These are phyloP conservation scores for Metalampra italica DNA, from an alignment of 2,888 invertebrate genomes.

Conservation along the genomic window DNA sequence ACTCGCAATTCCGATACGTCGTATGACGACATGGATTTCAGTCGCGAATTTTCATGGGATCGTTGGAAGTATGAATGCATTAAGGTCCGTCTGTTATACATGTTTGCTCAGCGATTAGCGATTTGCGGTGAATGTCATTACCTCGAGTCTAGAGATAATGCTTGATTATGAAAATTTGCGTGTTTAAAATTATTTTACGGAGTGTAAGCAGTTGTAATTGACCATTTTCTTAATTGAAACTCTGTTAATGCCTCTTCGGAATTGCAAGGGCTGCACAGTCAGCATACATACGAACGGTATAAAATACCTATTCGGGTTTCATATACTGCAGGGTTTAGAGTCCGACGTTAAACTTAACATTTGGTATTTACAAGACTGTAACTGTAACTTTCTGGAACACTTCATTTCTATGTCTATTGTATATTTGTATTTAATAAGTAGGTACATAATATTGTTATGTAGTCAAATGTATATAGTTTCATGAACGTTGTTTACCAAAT, in stretches of 20 bases:
- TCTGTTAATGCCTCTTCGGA: slow-evolving; percentile 15
- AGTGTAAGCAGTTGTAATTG: slow-evolving; percentile 38
- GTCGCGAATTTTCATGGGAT: slow-evolving; percentile 50
- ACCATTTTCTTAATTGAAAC: slow-evolving; percentile 39
- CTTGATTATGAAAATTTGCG: slow-evolving; percentile 57
- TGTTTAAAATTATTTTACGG: slow-evolving; percentile 45
- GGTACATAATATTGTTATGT: too few species aligned
- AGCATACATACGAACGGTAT: neutral
- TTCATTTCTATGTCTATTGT: too few species aligned
- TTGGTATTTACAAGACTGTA: too few species aligned
- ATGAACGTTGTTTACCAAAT: too few species aligned
- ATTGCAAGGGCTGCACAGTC: neutral
- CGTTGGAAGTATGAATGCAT: slow-evolving; percentile 38
- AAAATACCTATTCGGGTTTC: too few species aligned
- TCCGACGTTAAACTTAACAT: too few species aligned
- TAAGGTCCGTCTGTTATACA: slow-evolving; percentile 37
- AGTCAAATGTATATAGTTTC: too few species aligned
- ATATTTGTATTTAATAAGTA: too few species aligned
- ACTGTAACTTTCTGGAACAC: too few species aligned
- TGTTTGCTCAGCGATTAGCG: slow-evolving; percentile 62
- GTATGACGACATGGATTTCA: slow-evolving; percentile 58
- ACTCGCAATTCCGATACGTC: slow-evolving; percentile 65
- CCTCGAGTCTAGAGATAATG: slow-evolving; percentile 51
- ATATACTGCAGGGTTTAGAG: too few species aligned
- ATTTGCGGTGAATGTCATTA: slow-evolving; percentile 57